Conservation (phyloP, 2,888 invertebrate genomes). For the Ptilodon capucinus region DNA sequence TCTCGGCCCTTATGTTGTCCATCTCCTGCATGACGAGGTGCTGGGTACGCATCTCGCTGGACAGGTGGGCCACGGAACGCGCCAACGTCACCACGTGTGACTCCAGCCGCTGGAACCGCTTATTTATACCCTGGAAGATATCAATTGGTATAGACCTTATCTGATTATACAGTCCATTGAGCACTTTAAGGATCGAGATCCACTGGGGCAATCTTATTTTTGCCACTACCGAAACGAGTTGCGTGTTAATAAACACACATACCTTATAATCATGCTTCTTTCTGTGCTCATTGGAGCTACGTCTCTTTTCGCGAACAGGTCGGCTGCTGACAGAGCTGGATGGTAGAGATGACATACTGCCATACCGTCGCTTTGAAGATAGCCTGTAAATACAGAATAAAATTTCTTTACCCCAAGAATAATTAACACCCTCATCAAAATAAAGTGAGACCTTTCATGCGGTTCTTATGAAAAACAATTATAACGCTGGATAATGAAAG, state of each 20-base stretch:
- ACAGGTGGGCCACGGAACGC: conserved; percentile 94
- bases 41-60: conserved; percentile 95
- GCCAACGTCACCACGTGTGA: conserved; percentile 96
- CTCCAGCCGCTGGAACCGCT: conserved; percentile 93
- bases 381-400: conserved; percentile 44
- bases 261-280: conserved; percentile 89
- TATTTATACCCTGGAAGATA: conserved; percentile 87
- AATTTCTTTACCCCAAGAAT: too few species aligned
- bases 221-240: too few species aligned
- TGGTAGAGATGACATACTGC: conserved; percentile 92
- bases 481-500: background rate
- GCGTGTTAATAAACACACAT: conserved; percentile 7
- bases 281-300: conserved; percentile 85
- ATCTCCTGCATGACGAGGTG: conserved; percentile 95
- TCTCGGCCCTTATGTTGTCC: conserved; percentile 92
- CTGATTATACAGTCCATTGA: too few species aligned
- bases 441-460: background rate
- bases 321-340: conserved; percentile 92
- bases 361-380: conserved; percentile 85
- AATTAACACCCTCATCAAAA: too few species aligned
- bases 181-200: too few species aligned
- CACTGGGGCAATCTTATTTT: too few species aligned
- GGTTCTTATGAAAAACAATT: background rate
- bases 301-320: conserved; percentile 87
- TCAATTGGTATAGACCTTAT: background rate